Conservation (phyloP, 2,888 invertebrate genomes). For the Apamea monoglypha region DNA sequence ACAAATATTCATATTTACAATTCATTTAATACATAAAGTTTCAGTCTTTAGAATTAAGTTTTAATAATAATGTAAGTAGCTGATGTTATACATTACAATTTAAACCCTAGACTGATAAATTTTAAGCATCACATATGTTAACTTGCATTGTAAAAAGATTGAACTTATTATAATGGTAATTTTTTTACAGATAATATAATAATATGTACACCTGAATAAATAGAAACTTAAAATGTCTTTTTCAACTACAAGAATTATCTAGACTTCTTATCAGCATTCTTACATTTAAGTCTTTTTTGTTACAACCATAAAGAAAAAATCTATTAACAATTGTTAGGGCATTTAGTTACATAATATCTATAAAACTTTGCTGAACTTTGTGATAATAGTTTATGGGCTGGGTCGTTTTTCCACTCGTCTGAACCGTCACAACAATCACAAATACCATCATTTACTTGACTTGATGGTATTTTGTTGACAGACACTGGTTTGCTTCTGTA, state of each 20-base stretch:
- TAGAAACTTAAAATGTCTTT: conserved; percentile 24
- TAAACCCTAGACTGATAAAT: conserved; percentile 28
- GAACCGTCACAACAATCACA: conserved; percentile 99
- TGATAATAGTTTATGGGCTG: conserved; percentile 75
- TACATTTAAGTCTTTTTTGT: conserved; percentile 2
- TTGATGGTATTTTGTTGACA: conserved; percentile 91
- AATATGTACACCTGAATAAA: conserved; percentile 61
- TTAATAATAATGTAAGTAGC: conserved; percentile 50
- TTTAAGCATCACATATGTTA: conserved; percentile 20
- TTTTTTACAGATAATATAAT: conserved; percentile 26
- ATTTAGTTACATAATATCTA: conserved; percentile 80
- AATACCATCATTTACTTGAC: conserved; percentile 97
- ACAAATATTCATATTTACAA: conserved; percentile 54
- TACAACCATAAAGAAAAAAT: conserved; percentile 24
- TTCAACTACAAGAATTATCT: conserved; percentile 8
- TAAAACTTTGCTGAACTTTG: conserved; percentile 77
- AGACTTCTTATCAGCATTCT: neutral
- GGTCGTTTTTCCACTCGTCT: conserved; percentile 92
- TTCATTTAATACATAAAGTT: conserved; percentile 57
- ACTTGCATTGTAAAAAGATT: conserved; percentile 30
- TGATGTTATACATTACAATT: conserved; percentile 17
- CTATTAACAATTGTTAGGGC: conserved; percentile 72
- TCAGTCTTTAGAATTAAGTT: conserved; percentile 62
- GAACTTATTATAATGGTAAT: neutral
- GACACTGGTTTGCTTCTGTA: conserved; percentile 76